Percentiles rank a stretch among this genome's conserved stretches.
Conservation (phyloP, 2,888 invertebrate genomes). For the Tachina lurida region DNA sequence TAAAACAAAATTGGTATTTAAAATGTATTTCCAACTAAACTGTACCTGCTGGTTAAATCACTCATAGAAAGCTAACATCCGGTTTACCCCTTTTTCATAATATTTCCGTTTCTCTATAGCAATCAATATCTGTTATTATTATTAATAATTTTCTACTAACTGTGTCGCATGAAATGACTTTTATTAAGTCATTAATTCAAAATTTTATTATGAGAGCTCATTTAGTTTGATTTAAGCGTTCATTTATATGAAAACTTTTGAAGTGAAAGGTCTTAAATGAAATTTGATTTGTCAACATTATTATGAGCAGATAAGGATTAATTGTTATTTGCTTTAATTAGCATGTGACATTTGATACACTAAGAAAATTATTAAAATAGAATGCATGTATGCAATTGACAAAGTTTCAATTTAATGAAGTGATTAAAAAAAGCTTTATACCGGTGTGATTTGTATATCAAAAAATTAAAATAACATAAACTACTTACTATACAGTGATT, state of each 20-base stretch:
- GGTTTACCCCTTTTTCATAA: neutral
- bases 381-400: neutral
- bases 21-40: too few species aligned
- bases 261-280: neutral
- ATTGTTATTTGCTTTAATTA: slow-evolving; percentile 26
- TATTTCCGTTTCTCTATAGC: neutral
- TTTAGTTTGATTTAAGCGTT: neutral
- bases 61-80: neutral
- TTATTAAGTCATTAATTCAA: neutral
- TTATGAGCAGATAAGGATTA: slow-evolving; percentile 22
- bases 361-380: too few species aligned
- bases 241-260: slow-evolving; percentile 1
- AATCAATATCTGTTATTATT: too few species aligned
- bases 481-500: too few species aligned
- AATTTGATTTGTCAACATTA: neutral
- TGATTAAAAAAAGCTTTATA: too few species aligned
- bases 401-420: too few species aligned
- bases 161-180: neutral
- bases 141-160: neutral
- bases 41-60: too few species aligned
- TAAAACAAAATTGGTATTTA: too few species aligned
- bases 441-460: too few species aligned
- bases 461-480: too few species aligned
- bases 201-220: neutral
- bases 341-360: slow-evolving; percentile 8